A percentile compares a stretch with the other conserved stretches of the same genome.
phyloP scores from a whole-genome alignment of 2,113 vertebrate genomes.

The Alectura lathami region DNA sequence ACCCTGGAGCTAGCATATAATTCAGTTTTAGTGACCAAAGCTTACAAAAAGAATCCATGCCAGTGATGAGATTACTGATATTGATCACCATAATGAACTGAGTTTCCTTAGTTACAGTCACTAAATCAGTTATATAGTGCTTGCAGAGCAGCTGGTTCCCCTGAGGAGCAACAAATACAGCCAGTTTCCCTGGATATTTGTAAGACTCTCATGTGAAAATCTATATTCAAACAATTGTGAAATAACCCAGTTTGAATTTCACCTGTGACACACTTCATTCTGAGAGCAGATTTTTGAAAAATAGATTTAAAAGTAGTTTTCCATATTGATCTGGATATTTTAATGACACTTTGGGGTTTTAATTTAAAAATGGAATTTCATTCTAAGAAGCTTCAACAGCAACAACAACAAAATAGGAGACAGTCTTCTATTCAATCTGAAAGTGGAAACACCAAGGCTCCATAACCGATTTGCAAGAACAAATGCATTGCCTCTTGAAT shows the following conservation, averaged over 20 bases:
- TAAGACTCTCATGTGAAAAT: not conserved
- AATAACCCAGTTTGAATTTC: not conserved
- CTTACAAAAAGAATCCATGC: not conserved
- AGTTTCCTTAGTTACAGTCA: not conserved
- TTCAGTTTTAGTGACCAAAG: conserved; percentile 25
- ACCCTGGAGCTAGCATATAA: not conserved
- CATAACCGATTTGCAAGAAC: not conserved
- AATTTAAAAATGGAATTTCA: not conserved
- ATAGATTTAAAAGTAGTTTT: not conserved
- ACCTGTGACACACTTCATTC: not conserved
- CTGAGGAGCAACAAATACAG: not conserved
- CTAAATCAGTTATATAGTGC: not conserved
- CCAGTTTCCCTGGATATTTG: not conserved
- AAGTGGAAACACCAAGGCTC: not conserved
- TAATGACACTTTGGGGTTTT: not conserved
- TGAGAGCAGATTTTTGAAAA: not conserved
- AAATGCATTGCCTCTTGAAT: not conserved
- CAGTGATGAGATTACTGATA: not conserved
- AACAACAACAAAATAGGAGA: accelerated
- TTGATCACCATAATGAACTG: conserved; percentile 5
- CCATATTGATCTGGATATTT: not conserved
- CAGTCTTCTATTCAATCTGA: not conserved
- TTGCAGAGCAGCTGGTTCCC: not conserved
- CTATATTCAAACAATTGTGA: not conserved
- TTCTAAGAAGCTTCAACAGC: not conserved